Percentiles rank a stretch among this genome's conserved stretches.
Conservation (phyloP, 2,888 invertebrate genomes). For the Rutpela maculata region DNA sequence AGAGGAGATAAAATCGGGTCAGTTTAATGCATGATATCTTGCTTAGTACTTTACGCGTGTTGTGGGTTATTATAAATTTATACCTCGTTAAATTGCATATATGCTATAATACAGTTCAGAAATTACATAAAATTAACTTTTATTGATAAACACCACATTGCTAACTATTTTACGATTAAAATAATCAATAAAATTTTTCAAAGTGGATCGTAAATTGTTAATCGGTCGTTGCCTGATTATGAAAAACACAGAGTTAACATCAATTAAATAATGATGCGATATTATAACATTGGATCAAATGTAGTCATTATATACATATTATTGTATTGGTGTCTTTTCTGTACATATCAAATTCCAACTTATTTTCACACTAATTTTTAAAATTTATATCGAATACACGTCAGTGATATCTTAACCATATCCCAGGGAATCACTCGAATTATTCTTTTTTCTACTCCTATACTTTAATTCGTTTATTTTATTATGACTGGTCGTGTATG, state of each 20-base stretch:
- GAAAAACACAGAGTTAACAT: neutral
- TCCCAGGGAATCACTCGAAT: too few species aligned
- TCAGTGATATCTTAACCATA: too few species aligned
- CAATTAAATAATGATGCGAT: neutral
- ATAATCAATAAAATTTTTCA: conserved; percentile 21
- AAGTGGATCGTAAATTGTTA: neutral
- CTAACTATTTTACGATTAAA: conserved; percentile 12
- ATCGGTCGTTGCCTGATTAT: neutral
- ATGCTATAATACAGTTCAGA: conserved; percentile 51
- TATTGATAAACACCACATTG: conserved; percentile 42
- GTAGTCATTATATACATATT: neutral
- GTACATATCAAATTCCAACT: too few species aligned
- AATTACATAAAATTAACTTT: conserved; percentile 57
- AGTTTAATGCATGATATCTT: conserved; percentile 48
- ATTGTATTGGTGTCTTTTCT: too few species aligned
- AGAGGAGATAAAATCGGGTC: conserved; percentile 42
- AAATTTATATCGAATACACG: too few species aligned
- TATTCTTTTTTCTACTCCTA: too few species aligned
- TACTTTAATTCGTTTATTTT: too few species aligned
- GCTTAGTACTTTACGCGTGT: conserved; percentile 40
- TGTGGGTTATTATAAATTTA: conserved; percentile 50
- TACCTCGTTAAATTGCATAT: conserved; percentile 48
- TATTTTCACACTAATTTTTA: too few species aligned
- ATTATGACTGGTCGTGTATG: too few species aligned
- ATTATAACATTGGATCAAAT: neutral